Evolutionary conservation across 2,888 invertebrate genomes (phyloP).

Genomic region (Philonicus albiceps): DNA sequence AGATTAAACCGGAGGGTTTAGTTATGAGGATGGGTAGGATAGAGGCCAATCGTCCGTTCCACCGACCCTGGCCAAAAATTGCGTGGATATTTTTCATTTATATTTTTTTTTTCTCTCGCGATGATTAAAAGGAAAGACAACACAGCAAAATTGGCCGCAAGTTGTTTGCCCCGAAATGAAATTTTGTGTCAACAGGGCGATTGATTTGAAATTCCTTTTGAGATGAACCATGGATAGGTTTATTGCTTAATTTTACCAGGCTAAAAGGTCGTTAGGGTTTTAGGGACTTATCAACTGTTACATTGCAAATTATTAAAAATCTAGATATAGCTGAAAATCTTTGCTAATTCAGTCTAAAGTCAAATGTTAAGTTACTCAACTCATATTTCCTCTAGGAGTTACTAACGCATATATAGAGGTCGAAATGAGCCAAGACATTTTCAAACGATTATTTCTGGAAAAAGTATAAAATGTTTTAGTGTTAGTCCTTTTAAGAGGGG

Average conservation of each 20-base stretch:
- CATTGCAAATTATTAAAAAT: not conserved
- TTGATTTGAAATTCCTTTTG: slow-evolving; percentile 9
- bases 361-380: no score
- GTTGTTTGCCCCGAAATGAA: slow-evolving; percentile 27
- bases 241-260: not conserved
- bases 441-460: no score
- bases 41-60: not conserved
- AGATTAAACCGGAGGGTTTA: slow-evolving; percentile 52
- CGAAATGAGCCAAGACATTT: no score
- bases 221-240: not conserved
- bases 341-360: no score
- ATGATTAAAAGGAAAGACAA: slow-evolving; percentile 38
- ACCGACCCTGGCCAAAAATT: slow-evolving; percentile 50
- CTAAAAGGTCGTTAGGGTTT: not conserved
- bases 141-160: slow-evolving; percentile 2
- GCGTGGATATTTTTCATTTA: not conserved
- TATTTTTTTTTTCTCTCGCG: not conserved
- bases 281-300: not conserved
- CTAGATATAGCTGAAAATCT: not conserved
- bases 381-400: no score
- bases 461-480: not conserved
- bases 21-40: not conserved
- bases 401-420: no score
- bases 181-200: slow-evolving; percentile 31
- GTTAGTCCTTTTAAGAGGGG: not conserved